Evolutionary conservation across 2,113 vertebrate genomes (phyloP), one percentile per base, ranked within the genome.

Genomic region (Taurulus bubalis): DNA sequence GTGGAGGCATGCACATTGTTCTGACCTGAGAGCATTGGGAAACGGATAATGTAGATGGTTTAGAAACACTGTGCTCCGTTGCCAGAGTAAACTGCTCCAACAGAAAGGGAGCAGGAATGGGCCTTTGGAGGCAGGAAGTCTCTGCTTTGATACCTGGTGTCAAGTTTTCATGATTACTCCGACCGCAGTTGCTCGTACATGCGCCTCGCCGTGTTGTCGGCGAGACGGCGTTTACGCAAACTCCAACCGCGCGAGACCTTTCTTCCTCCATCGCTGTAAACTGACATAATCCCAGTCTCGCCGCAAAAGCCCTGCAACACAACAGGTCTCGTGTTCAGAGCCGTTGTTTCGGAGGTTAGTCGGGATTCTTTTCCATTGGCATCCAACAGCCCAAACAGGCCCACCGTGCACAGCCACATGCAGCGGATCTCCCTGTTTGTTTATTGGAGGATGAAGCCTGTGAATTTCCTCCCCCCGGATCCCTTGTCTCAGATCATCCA

Each of bases 61-160:
- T 49, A 40, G 71, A 71, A 78, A 70, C 36, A 55, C 45, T 47
- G 22, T 26, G 45, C 59, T 77, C 38, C 18, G 78, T 1, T 89
- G 89, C 91, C 91, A 91, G 85, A 84, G 77, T 86, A 84, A 91
- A 87, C 83, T 32, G 73, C 70, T 64, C 82, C 65, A 53, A 74
- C 62, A 51, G 66, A 87, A 64, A 78, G 28, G 18, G 55, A 90
- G 83, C 73, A 53, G 47, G 26, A 65, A 63, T 32, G 15, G 67
- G 59, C 79, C 78, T 83, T 76, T n/a, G 42, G 68, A 76, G 78
- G 38, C 82, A 84, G 79, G 75, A 90, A 93, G 86, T 86, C 83
- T 78, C 79, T 85, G 69, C 85, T 79, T 85, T 79, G 62, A 85
- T 87, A 82, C 88, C 83, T 82, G 55, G 45, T 83, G 70, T 89